Evolutionary conservation across 2,113 vertebrate genomes (phyloP), one percentile per base, ranked within the genome.

Genomic region (Sinocyclocheilus grahami): DNA sequence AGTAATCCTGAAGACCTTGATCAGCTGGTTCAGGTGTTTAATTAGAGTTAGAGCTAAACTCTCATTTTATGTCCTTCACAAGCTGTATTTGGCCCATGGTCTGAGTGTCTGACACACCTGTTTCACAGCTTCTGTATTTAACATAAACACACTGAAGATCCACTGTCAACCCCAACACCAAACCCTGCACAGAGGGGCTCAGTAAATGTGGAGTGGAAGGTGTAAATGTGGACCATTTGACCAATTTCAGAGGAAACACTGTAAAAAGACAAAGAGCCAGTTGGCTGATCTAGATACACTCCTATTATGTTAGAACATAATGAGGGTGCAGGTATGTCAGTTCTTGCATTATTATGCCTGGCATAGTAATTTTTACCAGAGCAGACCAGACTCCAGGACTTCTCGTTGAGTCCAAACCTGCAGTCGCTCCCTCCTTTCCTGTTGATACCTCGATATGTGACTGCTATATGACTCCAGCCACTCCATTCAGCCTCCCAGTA

Each of bases 351-450:
- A 72, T 72, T 72, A 22, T 37, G 69, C 69, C 69, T 39, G 69
- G 69, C 69, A 72, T 72, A 72, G 69, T 72, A 72, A 72, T 72
- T 72, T 72, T 72, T 72, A 22, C 69, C 69, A 22, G 69, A 72
- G 69, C 69, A 72, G 69, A 72, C 33, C 33, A 72, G 18, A 42
- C 69, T 72, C 69, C 69, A 72, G 27, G 69, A 72, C 33, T 72
- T 72, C 22, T 39, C 4, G 0, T 72, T 22, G 18, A 72, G 69
- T 39, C 69, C 69, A 72, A 72, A 72, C 9, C 69, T 39, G 69
- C 69, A 72, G 33, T 72, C 69, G 1, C 18, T 72, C 1, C 69
- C 69, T 5, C 69, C 33, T 72, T 72, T 72, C 33, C 69, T 72
- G 33, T 39, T 72, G 69, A 72, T 72, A 12, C 33, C 9, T 42